A percentile compares a stretch with the other conserved stretches of the same genome.
Evolutionary conservation across 2,888 invertebrate genomes (phyloP).

Genomic region (Pyrocoelia pectoralis): DNA sequence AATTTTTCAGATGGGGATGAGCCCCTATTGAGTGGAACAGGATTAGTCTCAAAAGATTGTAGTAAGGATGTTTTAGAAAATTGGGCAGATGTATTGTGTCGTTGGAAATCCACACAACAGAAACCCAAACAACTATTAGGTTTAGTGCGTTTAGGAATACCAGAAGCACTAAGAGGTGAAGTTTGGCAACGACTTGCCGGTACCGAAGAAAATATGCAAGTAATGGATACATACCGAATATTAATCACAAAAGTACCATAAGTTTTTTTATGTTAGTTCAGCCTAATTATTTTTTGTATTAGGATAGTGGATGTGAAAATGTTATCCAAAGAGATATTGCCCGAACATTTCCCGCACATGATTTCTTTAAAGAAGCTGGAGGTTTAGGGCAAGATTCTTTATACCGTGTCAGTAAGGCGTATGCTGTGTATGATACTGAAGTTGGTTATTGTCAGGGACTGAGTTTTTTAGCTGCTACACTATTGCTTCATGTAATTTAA

Average conservation of each 20-base stretch:
- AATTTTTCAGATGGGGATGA: conserved; percentile 81
- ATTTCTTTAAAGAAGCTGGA: conserved; percentile 95
- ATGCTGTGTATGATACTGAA: conserved; percentile 96
- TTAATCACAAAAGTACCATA: conserved; percentile 85
- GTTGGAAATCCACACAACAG: conserved; percentile 71
- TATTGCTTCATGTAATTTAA: conserved; percentile 88
- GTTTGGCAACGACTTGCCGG: conserved; percentile 97
- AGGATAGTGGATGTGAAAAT: conserved; percentile 95
- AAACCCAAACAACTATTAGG: conserved; percentile 84
- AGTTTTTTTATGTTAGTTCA: conserved; percentile 7
- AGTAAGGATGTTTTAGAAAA: conserved; percentile 90
- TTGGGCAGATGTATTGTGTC: conserved; percentile 89
- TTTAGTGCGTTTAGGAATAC: conserved; percentile 88
- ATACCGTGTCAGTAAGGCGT: conserved; percentile 95
- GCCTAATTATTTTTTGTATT: conserved; percentile 34
- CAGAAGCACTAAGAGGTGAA: conserved; percentile 95
- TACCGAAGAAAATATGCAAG: conserved; percentile 81
- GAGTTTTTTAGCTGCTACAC: conserved; percentile 95
- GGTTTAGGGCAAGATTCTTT: conserved; percentile 96
- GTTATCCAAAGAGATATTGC: conserved; percentile 97
- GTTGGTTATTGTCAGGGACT: conserved; percentile 99
- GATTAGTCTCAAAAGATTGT: conserved; percentile 96
- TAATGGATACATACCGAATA: conserved; percentile 92
- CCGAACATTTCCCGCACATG: conserved; percentile 98
- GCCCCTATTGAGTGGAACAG: conserved; percentile 96